A percentile compares a stretch with the other conserved stretches of the same genome.
Conservation (phyloP, 53 echinoderm and acorn worm genomes). For the Astropecten irregularis region DNA sequence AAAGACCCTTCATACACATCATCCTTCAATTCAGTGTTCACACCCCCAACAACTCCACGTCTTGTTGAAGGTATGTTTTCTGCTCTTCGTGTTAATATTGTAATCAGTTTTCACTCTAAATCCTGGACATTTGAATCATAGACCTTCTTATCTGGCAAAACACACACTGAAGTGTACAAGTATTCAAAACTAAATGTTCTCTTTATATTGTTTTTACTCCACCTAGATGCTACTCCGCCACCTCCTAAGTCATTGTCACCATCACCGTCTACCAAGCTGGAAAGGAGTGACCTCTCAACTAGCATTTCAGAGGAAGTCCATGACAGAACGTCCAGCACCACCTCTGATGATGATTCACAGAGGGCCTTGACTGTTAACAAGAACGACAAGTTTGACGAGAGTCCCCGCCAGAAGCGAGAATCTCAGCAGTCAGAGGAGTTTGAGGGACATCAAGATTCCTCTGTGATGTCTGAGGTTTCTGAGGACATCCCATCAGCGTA, state of each 20-base stretch:
- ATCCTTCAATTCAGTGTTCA: slow-evolving; percentile 62
- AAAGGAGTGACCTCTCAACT: background rate
- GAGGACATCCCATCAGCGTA: slow-evolving; percentile 23
- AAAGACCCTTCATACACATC: slow-evolving; percentile 54
- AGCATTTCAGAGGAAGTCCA: background rate
- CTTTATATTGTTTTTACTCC: background rate
- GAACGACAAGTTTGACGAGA: slow-evolving; percentile 1
- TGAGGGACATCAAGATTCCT: slow-evolving; percentile 13
- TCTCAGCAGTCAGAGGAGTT: slow-evolving; percentile 14
- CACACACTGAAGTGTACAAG: too few species aligned
- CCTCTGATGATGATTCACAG: slow-evolving; percentile 28
- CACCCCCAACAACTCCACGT: slow-evolving; percentile 63
- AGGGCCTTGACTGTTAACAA: background rate
- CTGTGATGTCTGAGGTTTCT: slow-evolving; percentile 24
- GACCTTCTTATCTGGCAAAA: too few species aligned
- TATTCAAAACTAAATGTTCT: too few species aligned
- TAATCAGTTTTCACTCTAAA: background rate
- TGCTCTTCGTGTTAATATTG: background rate
- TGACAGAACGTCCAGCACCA: background rate
- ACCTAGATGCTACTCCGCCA: slow-evolving; percentile 10
- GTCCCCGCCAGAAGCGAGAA: background rate
- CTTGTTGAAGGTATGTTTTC: slow-evolving; percentile 61
- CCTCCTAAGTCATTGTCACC: slow-evolving; percentile 14
- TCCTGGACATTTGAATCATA: too few species aligned
- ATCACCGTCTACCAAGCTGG: slow-evolving; percentile 12